A percentile compares a stretch with the other conserved stretches of the same genome.
Evolutionary conservation across 1,140 invertebrate genomes (phyloP).

Genomic region (Hyposmocoma kahamanoa): DNA sequence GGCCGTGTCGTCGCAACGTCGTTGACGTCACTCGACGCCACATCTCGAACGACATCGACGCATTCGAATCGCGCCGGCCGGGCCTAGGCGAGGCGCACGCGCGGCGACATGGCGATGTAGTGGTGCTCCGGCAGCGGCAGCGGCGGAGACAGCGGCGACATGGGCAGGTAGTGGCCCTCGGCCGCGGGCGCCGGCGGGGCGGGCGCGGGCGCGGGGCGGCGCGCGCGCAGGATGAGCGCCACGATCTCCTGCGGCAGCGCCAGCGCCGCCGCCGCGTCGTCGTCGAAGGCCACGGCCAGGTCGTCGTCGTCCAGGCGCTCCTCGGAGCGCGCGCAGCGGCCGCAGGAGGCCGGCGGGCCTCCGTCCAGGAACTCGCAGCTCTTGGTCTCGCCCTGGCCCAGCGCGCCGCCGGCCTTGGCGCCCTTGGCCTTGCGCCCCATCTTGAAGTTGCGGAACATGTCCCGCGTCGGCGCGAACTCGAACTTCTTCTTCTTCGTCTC

Average conservation of each 20-base stretch:
- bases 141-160: constrained; percentile 44
- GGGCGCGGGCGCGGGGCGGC: too few relatives aligned
- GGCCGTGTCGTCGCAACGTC: too few relatives aligned
- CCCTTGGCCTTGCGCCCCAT: constrained; percentile 57
- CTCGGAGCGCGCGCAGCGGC: constrained; percentile 51
- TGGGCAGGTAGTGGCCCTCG: constrained; percentile 52
- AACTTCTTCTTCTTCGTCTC: constrained; percentile 61
- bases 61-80: constrained; percentile 4
- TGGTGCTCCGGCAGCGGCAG: constrained; percentile 41
- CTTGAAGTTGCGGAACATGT: constrained; percentile 63
- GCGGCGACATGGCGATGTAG: constrained; percentile 59
- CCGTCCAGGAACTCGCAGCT: constrained; percentile 60
- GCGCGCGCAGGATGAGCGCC: constrained; percentile 32
- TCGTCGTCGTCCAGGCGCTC: constrained; percentile 48
- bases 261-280: constrained; percentile 25
- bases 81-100: constrained; percentile 40
- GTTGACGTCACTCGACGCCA: too few relatives aligned
- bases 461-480: constrained; percentile 56
- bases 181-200: too few relatives aligned
- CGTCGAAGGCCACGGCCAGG: constrained; percentile 29
- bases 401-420: constrained; percentile 31
- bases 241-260: constrained; percentile 43
- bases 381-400: constrained; percentile 47
- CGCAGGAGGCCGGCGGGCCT: constrained; percentile 28
- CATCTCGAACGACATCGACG: not conserved